These are phyloP conservation scores for Dendropsophus ebraccatus DNA, from an alignment of 2,113 vertebrate genomes.

Conservation along the genomic window DNA sequence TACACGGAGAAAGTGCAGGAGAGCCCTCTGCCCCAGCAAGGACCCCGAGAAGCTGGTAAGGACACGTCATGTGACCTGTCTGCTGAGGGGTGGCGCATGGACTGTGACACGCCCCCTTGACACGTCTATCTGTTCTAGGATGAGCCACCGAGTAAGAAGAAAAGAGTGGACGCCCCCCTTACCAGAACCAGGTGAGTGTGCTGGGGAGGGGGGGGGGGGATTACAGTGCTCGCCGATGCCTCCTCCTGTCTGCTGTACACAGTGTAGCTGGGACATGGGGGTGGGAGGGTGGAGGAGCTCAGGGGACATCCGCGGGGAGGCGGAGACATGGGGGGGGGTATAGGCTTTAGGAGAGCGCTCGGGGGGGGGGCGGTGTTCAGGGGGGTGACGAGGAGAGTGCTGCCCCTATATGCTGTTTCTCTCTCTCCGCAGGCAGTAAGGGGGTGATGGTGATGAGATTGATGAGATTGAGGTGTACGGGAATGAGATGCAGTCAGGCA, in stretches of 20 bases:
- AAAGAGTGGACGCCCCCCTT: constrained; percentile 75
- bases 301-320: no score
- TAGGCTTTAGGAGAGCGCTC: no score
- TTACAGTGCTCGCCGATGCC: no score
- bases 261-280: no score
- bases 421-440: constrained; percentile 69
- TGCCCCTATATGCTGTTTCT: neutral
- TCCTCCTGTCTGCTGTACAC: no score
- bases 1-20: constrained; percentile 93
- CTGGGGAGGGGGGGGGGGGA: no score
- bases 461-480: constrained; percentile 94
- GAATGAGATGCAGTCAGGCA: constrained; percentile 90
- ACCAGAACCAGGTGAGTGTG: constrained; percentile 81
- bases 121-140: constrained; percentile 71
- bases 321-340: no score
- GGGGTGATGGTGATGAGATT: constrained; percentile 78
- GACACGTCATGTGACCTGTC: neutral
- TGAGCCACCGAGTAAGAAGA: constrained; percentile 89
- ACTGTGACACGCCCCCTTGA: no score
- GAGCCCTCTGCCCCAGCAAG: constrained; percentile 66
- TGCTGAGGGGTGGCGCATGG: no score
- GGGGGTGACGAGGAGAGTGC: no score
- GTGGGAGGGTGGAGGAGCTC: no score
- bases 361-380: no score
- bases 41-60: constrained; percentile 39